Base-by-base conservation (phyloP, 1,140 invertebrate species). In the Magallana angulata region DNA sequence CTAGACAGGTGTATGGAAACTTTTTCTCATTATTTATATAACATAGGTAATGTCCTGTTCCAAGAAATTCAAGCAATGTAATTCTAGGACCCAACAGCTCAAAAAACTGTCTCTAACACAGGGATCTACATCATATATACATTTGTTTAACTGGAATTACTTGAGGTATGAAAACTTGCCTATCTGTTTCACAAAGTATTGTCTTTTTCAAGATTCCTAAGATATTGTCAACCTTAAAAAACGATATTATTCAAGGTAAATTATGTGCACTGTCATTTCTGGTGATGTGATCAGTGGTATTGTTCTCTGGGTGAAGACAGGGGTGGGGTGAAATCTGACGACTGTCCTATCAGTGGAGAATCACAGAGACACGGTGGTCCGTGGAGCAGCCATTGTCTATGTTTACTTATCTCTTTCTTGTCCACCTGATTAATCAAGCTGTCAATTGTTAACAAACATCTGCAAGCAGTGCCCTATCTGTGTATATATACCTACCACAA, bases 191-290 rank as follows among this genome's bases (percentile, higher is more conserved):
- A 48, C 36, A 48, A 48, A 48, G 36, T 4, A 2, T 48, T 48
- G 36, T 18, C n/a, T 9, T 68, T 76, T 76, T 76, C 68, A 30
- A 76, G 68, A 76, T 76, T 36, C 36, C 18, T 36, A 76, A 76
- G 68, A 76, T 76, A 36, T 12, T 76, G 68, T 30, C 68, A 76
- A 30, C 36, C 36, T 76, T 76, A 36, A 76, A 76, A 24, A 76
- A 11, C 8, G 18, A 11, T 76, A 24, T 76, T 30, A 48, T 36
- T 76, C 24, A 76, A 76, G 36, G 36, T 18, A 76, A 76, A 12
- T 36, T 71, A 30, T 30, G 68, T 9, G 9, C 24, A 76, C 68
- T 14, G 68, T 71, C 64, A 71, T 24, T 30, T 76, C 36, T 8
- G 36, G 68, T 76, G 12, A 30, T 64, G 18, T 64, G 16, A 7